A percentile compares a stretch with the other conserved stretches of the same genome.
Conservation (phyloP, 2,888 invertebrate genomes). For the Cheiracanthium punctorium region DNA sequence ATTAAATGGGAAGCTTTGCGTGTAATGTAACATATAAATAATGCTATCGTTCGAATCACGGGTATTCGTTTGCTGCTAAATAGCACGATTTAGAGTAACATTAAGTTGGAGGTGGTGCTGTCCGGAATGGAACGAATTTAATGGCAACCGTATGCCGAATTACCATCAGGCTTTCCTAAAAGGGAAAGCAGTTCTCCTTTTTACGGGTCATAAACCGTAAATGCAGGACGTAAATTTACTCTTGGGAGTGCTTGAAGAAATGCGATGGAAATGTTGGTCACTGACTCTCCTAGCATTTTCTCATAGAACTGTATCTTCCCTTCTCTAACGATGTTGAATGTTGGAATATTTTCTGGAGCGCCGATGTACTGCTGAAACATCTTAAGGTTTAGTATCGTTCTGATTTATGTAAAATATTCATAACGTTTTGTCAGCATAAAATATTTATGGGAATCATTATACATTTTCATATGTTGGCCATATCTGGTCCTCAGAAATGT, state of each 20-base stretch:
- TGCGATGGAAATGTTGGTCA: conserved; percentile 1
- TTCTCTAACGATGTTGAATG: no score
- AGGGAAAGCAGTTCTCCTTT: conserved; percentile 33
- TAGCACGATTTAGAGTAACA: not conserved
- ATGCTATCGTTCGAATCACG: not conserved
- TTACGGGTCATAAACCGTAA: conserved; percentile 62
- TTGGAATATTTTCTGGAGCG: no score
- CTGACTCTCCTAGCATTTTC: not conserved
- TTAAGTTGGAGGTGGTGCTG: not conserved
- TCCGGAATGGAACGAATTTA: not conserved
- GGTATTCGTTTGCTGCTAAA: not conserved
- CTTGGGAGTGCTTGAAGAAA: conserved; percentile 47
- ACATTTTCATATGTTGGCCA: no score
- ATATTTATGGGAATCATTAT: no score
- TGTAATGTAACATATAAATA: not conserved
- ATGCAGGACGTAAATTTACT: conserved; percentile 60
- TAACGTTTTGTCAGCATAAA: no score
- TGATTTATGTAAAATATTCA: no score
- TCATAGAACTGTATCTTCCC: no score
- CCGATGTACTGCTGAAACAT: no score
- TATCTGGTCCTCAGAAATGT: no score
- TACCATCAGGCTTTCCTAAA: not conserved
- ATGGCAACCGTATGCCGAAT: not conserved
- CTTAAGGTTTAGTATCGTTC: no score
- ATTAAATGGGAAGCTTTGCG: no score